Base-by-base conservation (phyloP, 2,888 invertebrate species). In the Chrysodeixis includens region DNA sequence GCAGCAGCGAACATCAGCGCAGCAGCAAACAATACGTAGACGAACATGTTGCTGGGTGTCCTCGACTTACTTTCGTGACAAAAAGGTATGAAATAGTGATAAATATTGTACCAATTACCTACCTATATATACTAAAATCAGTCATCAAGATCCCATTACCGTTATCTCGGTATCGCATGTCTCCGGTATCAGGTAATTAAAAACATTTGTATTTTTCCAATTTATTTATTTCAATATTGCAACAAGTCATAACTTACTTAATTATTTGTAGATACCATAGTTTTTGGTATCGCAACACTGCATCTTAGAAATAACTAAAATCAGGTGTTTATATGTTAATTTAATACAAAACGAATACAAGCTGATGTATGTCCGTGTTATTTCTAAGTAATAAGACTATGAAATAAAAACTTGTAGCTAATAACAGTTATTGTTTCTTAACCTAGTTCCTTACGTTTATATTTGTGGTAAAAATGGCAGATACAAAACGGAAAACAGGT, bases 161-260 rank as follows among this genome's bases (percentile, higher is more conserved):
- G n/a, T n/a, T n/a, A n/a, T n/a, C n/a, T n/a, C n/a, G n/a, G n/a
- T n/a, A n/a, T 26, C 2, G 6, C 26, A 26, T 26, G 2, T 26
- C 26, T 46, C 60, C 54, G 53, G 30, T 52, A 49, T 60, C 63
- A 32, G 32, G 66, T 69, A n/a, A 71, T 67, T 71, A 71, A n/a
- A 69, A 76, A 76, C 63, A 69, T 32, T 70, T 70, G 55, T 16
- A 60, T 56, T 44, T 72, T 72, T 69, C n/a, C 26, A 22, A 30
- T 56, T 64, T 60, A 68, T 77, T 77, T 72, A 76, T 71, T 79
- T 60, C 18, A 70, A 68, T 63, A 57, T 59, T 59, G 64, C 56
- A 69, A 73, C 65, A 56, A 54, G 32, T 61, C 6, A 57, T 60
- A 65, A 32, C 56, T 66, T 66, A 68, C 51, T 51, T 61, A 55